Base-by-base conservation (phyloP, 1,140 invertebrate species). In the Pogonognathellus flavescens region DNA sequence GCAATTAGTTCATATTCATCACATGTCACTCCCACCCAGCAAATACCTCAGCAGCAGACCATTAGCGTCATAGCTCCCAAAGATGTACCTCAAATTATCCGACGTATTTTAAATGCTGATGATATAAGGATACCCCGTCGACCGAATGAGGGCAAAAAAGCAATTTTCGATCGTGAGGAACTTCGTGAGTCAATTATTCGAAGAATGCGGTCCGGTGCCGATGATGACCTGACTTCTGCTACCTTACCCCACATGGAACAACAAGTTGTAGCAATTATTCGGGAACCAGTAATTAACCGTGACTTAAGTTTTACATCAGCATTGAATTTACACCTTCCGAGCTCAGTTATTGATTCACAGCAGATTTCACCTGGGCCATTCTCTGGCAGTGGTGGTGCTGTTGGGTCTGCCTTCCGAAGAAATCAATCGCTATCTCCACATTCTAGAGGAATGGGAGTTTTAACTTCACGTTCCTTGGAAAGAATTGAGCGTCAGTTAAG, bases 161-260 rank as follows among this genome's bases (percentile, higher is more conserved):
- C 88, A 70, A 88, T 88, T 84, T 88, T 88, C 84, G 88, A 88
- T 10, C 41, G 88, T n/a, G 85, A 86, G 9, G 88, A 88, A 76
- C 66, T 88, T 8, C 80, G 85, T 0, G 88, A 88, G n/a, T 14
- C 85, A 6, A 88, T 88, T 41, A 14, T 13, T 14, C 49, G 85
- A 6, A 16, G 88, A 72, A 86, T 88, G 31, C 52, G 80, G 25
- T 62, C 84, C 4, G 86, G 85, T 4, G 82, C 85, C 49, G 85
- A 86, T 62, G 88, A 88, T 22, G 85, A 87, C 82, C 57, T 86
- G 14, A 49, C 80, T 16, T 41, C 80, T 16, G 49, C 20, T 8
- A 49, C 53, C 11, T 13, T 60, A 11, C 55, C 53, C 13, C 50
- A 59, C 57, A 0, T 81, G 5, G 81, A 84, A 60, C 88, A 87